Percentiles rank a stretch among this genome's conserved stretches.
phyloP scores from a whole-genome alignment of 2,888 invertebrate genomes.

The Trissoscelio sp. region DNA sequence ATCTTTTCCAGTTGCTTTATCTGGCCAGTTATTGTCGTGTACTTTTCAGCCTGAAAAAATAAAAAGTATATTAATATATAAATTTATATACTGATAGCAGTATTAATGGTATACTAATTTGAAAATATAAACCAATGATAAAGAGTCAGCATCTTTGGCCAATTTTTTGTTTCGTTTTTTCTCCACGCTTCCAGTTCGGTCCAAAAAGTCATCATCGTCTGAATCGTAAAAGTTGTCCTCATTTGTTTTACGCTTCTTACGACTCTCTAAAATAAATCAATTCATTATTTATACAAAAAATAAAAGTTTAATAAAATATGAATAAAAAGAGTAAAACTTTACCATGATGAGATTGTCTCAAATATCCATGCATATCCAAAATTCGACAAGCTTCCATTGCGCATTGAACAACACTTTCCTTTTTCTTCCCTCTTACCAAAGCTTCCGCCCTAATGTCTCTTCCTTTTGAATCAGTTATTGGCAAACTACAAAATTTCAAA shows the following conservation, averaged over 20 bases:
- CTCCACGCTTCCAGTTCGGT: conserved; percentile 96
- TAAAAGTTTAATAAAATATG: too few relatives aligned
- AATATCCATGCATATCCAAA: conserved; percentile 93
- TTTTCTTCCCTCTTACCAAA: conserved; percentile 95
- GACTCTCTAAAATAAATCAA: conserved; percentile 86
- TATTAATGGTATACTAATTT: background rate
- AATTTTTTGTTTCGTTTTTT: conserved; percentile 90
- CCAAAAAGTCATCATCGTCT: conserved; percentile 97
- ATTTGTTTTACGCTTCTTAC: conserved; percentile 90
- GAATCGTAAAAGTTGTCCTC: conserved; percentile 97
- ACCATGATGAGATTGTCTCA: conserved; percentile 94
- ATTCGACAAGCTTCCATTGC: conserved; percentile 97
- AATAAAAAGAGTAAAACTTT: too few relatives aligned
- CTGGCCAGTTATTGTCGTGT: conserved; percentile 45
- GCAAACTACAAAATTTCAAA: conserved; percentile 87
- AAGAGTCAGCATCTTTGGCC: conserved; percentile 42
- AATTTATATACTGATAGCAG: too few relatives aligned
- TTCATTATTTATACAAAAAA: conserved; percentile 1
- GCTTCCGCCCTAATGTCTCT: conserved; percentile 93
- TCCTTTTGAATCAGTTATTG: conserved; percentile 91
- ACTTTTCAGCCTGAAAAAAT: conserved; percentile 55
- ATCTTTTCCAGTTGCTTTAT: conserved; percentile 59
- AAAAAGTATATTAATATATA: conserved; percentile 7
- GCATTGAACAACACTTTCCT: conserved; percentile 96
- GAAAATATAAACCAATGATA: conserved; percentile 40